Evolutionary conservation across 2,888 invertebrate species (phyloP), one percentile per base, ranked within the genome.

Genomic region (Pseudanteris insignis): DNA sequence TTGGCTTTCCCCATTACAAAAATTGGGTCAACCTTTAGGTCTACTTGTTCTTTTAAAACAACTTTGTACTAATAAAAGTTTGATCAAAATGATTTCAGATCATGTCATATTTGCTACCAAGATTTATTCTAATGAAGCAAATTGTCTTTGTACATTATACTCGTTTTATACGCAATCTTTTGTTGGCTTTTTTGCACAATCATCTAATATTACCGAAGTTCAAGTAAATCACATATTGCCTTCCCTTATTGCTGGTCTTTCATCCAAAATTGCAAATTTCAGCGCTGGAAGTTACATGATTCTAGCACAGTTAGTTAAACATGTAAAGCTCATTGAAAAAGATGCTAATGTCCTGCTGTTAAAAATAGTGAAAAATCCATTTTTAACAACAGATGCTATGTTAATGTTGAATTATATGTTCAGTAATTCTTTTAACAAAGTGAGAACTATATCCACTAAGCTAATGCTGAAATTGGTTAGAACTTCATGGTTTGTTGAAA

Each of bases 161-260:
- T 89, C 89, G 5, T 95, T 95, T 79, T 93, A 90, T 74, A 89
- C 90, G 40, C 87, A 89, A 8, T 86, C 89, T 0, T 82, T 90
- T 0, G 84, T 91, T 24, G 92, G 91, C 2, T 86, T 87, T 21
- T 82, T 92, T 7, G 86, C 89, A 55, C 81, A 83, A 25, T 80
- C 83, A 0, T 73, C 82, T 29, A 75, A 78, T 46, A 72, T 89
- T 4, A 81, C 85, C 38, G 89, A 90, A 74, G 77, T 85, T 59
- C 86, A 91, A 46, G 77, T 95, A 1, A 84, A 85, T 34, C 84
- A 86, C 9, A 81, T 94, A 14, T 72, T 94, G 14, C 89, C 91
- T 0, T 84, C 88, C 0, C 71, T 95, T n/a, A 71, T 89, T 0
- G 85, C 84, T 67, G 93, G 91, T 0, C 80, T 94, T 9, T 84